A percentile compares a stretch with the other conserved stretches of the same genome.
Evolutionary conservation across 2,888 invertebrate genomes (phyloP).

Genomic region (Melanostoma mellinum): DNA sequence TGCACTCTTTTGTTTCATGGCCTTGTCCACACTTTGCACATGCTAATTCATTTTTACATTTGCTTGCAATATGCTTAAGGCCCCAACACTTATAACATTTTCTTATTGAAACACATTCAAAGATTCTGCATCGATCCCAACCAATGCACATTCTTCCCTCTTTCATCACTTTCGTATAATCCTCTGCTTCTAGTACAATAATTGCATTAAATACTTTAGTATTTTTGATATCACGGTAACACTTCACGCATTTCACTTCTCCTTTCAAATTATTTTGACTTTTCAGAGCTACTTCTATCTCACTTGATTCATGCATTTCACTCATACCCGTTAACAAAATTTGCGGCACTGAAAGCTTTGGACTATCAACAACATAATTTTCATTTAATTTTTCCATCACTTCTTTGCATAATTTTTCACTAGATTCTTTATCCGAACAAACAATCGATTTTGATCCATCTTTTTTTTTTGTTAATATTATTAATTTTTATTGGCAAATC

Average conservation of each 20-base stretch:
- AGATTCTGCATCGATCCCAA: conserved; percentile 11
- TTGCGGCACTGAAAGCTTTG: no score
- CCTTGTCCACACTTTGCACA: conserved; percentile 16
- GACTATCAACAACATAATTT: no score
- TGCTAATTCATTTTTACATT: conserved; percentile 22
- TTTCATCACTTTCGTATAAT: neutral
- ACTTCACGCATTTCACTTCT: conserved; percentile 16
- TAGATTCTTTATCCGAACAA: no score
- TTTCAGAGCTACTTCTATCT: no score
- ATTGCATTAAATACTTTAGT: conserved; percentile 12
- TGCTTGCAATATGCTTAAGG: conserved; percentile 11
- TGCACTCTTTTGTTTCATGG: conserved; percentile 6
- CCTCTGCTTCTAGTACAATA: neutral
- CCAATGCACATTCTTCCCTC: neutral
- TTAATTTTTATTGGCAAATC: no score
- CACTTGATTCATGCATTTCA: no score
- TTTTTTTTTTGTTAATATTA: no score
- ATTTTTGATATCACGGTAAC: conserved; percentile 16
- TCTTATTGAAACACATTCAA: conserved; percentile 1
- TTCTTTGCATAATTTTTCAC: no score
- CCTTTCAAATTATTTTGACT: no score
- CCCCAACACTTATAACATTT: conserved; percentile 21
- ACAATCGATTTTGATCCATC: no score
- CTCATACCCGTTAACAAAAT: no score
- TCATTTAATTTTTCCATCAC: no score